phyloP scores from a whole-genome alignment of 2,113 vertebrate genomes.

The Amia ocellicauda region DNA sequence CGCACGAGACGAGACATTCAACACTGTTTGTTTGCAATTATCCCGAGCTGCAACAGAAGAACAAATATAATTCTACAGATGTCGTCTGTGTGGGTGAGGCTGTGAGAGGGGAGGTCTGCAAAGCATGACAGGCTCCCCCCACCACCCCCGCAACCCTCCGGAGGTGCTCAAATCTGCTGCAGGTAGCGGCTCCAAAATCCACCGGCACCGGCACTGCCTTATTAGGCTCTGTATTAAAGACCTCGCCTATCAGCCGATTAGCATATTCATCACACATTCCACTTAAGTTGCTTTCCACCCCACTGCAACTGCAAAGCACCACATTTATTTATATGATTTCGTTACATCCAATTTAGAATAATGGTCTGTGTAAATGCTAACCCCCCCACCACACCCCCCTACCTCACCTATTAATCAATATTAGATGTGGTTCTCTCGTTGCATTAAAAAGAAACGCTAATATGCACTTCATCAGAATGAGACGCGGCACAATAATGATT shows the following conservation, averaged over 20 bases:
- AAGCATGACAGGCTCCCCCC: too few species aligned
- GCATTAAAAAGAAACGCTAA: slow-evolving; percentile 4
- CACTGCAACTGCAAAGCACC: slow-evolving; percentile 1
- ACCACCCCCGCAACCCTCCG: too few species aligned
- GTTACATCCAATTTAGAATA: slow-evolving; percentile 5
- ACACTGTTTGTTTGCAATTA: too few species aligned
- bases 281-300: background rate
- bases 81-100: too few species aligned
- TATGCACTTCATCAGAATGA: slow-evolving; percentile 4
- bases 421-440: background rate
- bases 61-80: too few species aligned
- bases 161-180: background rate
- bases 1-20: too few species aligned
- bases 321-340: background rate
- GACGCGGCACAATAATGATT: background rate
- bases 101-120: too few species aligned
- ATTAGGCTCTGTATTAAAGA: background rate
- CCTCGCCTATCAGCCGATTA: background rate
- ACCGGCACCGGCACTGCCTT: background rate
- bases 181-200: background rate
- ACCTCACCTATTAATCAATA: slow-evolving; percentile 11
- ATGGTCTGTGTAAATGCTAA: slow-evolving; percentile 1
- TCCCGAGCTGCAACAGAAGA: background rate
- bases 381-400: background rate
- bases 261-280: slow-evolving; percentile 6